Conservation (phyloP, 2,797 vertebrate genomes). For the Triplophysa yarkandensis region DNA sequence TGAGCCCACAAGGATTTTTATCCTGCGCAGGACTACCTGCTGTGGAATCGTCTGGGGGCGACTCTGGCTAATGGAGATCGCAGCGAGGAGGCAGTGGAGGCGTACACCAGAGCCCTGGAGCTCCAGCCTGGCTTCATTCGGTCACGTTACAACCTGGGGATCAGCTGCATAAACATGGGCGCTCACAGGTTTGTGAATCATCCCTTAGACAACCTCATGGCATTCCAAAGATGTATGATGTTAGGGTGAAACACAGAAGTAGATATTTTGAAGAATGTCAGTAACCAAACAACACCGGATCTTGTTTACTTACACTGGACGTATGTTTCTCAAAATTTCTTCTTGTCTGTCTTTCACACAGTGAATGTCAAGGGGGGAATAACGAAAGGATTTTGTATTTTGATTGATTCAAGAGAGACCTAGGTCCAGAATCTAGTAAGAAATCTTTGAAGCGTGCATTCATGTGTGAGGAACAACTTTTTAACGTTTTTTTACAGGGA, state of each 20-base stretch:
- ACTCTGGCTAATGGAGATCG: conserved; percentile 95
- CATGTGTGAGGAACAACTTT: background rate
- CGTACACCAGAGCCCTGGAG: conserved; percentile 90
- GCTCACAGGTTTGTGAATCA: conserved; percentile 85
- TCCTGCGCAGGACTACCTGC: conserved; percentile 86
- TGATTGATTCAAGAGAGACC: too few relatives aligned
- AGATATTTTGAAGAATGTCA: too few relatives aligned
- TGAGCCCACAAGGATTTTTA: background rate
- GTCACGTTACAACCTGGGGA: conserved; percentile 96
- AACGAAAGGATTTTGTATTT: background rate
- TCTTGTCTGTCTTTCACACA: too few relatives aligned
- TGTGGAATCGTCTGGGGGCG: conserved; percentile 97
- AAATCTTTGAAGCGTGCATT: background rate
- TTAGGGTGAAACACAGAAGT: too few relatives aligned
- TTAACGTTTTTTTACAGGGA: conserved; percentile 77
- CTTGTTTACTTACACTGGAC: too few relatives aligned
- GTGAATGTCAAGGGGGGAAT: background rate
- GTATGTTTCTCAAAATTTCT: too few relatives aligned
- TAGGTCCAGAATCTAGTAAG: too few relatives aligned
- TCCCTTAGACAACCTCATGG: too few relatives aligned
- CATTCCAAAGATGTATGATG: too few relatives aligned
- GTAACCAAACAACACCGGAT: too few relatives aligned
- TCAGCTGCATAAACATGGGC: conserved; percentile 98
- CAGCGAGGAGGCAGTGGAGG: conserved; percentile 94
- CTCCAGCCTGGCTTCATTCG: conserved; percentile 97